phyloP scores from a whole-genome alignment of 2,797 vertebrate genomes.

The Leuciscus waleckii region DNA sequence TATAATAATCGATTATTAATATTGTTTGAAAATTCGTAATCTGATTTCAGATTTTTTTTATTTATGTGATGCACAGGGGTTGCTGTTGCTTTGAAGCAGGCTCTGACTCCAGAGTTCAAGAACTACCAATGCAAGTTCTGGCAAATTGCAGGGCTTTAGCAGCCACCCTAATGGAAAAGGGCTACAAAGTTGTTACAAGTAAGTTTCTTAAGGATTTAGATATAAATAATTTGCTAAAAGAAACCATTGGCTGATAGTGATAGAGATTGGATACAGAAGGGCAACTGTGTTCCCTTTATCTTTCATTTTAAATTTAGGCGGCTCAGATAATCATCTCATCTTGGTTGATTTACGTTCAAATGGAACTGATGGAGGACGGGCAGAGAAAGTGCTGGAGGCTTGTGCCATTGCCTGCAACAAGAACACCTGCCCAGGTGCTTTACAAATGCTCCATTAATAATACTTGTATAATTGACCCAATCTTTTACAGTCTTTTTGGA shows the following conservation, averaged over 20 bases:
- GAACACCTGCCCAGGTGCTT: slow-evolving; percentile 94
- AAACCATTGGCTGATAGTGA: background rate
- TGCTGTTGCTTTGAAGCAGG: slow-evolving; percentile 92
- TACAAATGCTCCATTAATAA: background rate
- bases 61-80: slow-evolving; percentile 78
- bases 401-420: slow-evolving; percentile 97
- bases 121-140: slow-evolving; percentile 91
- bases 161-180: slow-evolving; percentile 75
- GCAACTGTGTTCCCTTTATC: background rate
- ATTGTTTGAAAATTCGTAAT: too few species aligned
- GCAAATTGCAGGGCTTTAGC: slow-evolving; percentile 87
- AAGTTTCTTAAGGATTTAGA: slow-evolving; percentile 25
- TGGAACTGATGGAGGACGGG: slow-evolving; percentile 90
- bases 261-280: background rate
- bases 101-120: slow-evolving; percentile 90
- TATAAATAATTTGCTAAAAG: background rate
- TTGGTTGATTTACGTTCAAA: slow-evolving; percentile 90
- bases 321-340: slow-evolving; percentile 96
- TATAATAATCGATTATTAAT: too few species aligned
- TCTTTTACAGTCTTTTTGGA: background rate
- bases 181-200: slow-evolving; percentile 94
- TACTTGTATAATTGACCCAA: background rate
- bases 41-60: background rate
- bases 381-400: slow-evolving; percentile 93
- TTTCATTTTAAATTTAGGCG: slow-evolving; percentile 75